phyloP scores from a whole-genome alignment of 2,888 invertebrate genomes.

The Eumerus sabulonum region DNA sequence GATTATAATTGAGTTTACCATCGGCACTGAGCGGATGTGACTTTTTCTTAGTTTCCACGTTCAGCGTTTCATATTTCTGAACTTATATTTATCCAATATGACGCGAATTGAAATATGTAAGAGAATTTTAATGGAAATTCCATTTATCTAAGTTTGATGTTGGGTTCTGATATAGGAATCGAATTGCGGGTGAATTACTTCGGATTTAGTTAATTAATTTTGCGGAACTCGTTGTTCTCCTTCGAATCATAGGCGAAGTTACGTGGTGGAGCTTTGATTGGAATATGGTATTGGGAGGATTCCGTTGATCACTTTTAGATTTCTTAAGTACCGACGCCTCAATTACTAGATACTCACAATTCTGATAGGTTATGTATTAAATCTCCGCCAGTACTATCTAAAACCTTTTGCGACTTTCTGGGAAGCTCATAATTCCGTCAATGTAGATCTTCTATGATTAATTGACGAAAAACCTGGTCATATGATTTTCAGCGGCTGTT shows the following conservation, averaged over 20 bases:
- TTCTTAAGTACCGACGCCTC: no score
- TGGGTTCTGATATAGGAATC: conserved; percentile 2
- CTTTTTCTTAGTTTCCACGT: conserved; percentile 49
- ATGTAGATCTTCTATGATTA: no score
- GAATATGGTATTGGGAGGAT: no score
- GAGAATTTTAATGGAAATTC: conserved; percentile 53
- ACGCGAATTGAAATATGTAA: conserved; percentile 32
- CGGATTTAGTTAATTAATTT: conserved; percentile 45
- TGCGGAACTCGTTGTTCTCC: conserved; percentile 12
- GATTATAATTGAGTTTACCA: conserved; percentile 67
- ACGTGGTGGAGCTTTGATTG: conserved; percentile 16
- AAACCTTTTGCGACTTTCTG: no score
- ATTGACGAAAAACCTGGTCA: no score
- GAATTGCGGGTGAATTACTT: conserved; percentile 24
- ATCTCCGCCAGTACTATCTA: no score
- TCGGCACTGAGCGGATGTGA: conserved; percentile 48
- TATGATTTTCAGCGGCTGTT: no score
- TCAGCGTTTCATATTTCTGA: conserved; percentile 3
- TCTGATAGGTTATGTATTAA: no score
- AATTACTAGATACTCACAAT: no score
- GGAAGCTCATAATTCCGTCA: no score
- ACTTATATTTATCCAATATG: neutral
- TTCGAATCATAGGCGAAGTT: conserved; percentile 21
- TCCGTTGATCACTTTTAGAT: no score
- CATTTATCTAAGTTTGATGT: conserved; percentile 60